Conservation (phyloP, 2,888 invertebrate species). For the Agrotis clavis region DNA sequence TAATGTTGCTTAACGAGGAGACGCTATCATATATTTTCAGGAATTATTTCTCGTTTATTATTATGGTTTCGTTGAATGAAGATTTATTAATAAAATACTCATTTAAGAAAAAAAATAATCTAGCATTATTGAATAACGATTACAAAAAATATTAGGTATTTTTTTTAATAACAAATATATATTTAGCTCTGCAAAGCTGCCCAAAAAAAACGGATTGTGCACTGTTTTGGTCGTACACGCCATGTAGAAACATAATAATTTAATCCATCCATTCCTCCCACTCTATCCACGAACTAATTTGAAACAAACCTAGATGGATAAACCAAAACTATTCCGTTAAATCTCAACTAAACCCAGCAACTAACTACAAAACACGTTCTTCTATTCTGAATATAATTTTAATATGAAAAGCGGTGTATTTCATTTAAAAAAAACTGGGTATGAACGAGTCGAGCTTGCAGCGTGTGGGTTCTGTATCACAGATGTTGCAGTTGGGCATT, state of each 20-base stretch:
- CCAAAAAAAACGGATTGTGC: too few species aligned
- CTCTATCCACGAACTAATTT: background rate
- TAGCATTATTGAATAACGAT: too few species aligned
- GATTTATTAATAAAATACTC: background rate
- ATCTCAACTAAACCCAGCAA: slow-evolving; percentile 26
- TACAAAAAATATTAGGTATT: too few species aligned
- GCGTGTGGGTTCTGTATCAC: slow-evolving; percentile 6
- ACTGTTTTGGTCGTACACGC: too few species aligned
- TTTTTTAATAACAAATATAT: too few species aligned
- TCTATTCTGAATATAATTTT: slow-evolving; percentile 26
- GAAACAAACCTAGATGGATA: slow-evolving; percentile 1
- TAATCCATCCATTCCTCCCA: background rate
- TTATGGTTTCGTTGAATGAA: too few species aligned
- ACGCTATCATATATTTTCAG: too few species aligned
- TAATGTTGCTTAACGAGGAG: too few species aligned
- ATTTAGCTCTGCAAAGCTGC: too few species aligned
- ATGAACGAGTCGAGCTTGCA: background rate
- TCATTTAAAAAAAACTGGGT: slow-evolving; percentile 2
- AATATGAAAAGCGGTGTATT: slow-evolving; percentile 35
- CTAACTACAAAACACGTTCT: slow-evolving; percentile 42
- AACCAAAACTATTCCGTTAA: slow-evolving; percentile 20
- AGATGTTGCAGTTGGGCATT: background rate
- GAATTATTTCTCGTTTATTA: too few species aligned
- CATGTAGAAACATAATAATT: slow-evolving; percentile 1
- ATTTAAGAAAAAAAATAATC: too few species aligned